Evolutionary conservation across 2,888 invertebrate species (phyloP), one percentile per base, ranked within the genome.

Genomic region (Habrosyne pyritoides): DNA sequence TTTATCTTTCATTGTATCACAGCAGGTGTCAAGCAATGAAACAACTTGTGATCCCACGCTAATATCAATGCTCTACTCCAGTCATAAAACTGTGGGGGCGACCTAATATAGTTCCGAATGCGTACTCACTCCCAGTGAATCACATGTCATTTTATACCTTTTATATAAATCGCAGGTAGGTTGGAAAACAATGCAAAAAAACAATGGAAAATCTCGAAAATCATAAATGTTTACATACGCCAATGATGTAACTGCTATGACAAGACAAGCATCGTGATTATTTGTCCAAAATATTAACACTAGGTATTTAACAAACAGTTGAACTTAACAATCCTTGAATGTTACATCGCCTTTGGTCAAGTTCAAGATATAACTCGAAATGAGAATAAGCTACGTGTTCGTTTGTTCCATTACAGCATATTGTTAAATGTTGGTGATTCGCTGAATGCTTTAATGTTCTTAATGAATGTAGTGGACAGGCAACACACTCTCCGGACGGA

Each of bases 331-430:
- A 71, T 68, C 71, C 77, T 77, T 72, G 61, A 64, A 64, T 67
- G 75, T 75, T 79, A 84, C 83, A 79, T 83, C 79, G 79, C 66
- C 74, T 79, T 81, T 86, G 87, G 89, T 88, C 89, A 90, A 90
- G 89, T 90, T 90, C 87, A 90, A 85, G 87, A 28, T 18, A 14
- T 26, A 28, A 14, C 22, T n/a, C 6, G 36, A 26, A 49, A 1
- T 4, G 21, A 5, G 21, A 21, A 18, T 47, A 10, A 7, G 2
- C 22, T 12, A 47, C 47, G 12, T 24, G 14, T 42, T 42, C 3
- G 3, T 42, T 6, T 2, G 8, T n/a, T 33, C 4, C 42, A 42
- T 42, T 42, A 42, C 18, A 18, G 14, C 7, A 42, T 8, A 42
- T 42, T 18, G 8, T 42, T 18, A 18, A 18, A 18, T 42, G 6